Percentiles rank a stretch among this genome's conserved stretches.
Evolutionary conservation across 2,797 vertebrate species (phyloP).

Genomic region (Staurois parvus): DNA sequence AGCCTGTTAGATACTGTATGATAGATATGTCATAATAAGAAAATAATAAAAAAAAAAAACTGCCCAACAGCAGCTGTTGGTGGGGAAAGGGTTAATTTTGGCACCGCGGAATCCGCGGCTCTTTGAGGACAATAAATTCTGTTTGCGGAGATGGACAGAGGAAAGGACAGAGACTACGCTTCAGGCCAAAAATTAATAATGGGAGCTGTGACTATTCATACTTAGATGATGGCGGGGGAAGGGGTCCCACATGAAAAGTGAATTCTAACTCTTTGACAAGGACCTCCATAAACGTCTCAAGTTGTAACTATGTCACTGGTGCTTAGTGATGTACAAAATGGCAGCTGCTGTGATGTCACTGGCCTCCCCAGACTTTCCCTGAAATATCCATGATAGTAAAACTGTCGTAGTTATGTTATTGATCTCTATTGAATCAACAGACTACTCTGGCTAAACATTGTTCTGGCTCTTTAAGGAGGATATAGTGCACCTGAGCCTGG

Average conservation of each 20-base stretch:
- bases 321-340: too few species aligned
- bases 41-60: too few species aligned
- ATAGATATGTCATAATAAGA: too few species aligned
- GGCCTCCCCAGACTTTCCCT: too few species aligned
- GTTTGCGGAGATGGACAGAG: conserved; percentile 22
- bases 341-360: neutral
- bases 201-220: conserved; percentile 39
- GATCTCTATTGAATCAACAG: neutral
- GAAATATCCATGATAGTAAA: too few species aligned
- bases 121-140: conserved; percentile 31
- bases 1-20: too few species aligned
- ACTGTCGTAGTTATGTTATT: neutral
- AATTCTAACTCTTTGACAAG: too few species aligned
- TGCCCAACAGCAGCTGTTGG: neutral
- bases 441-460: too few species aligned
- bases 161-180: conserved; percentile 20
- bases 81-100: conserved; percentile 23
- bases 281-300: too few species aligned
- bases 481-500: neutral
- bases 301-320: too few species aligned
- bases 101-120: neutral
- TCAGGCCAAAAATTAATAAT: conserved; percentile 21
- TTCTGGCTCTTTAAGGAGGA: neutral
- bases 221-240: neutral
- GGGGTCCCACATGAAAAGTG: neutral